Evolutionary conservation across 2,888 invertebrate species (phyloP), one percentile per base, ranked within the genome.

Genomic region (Eilema depressum): DNA sequence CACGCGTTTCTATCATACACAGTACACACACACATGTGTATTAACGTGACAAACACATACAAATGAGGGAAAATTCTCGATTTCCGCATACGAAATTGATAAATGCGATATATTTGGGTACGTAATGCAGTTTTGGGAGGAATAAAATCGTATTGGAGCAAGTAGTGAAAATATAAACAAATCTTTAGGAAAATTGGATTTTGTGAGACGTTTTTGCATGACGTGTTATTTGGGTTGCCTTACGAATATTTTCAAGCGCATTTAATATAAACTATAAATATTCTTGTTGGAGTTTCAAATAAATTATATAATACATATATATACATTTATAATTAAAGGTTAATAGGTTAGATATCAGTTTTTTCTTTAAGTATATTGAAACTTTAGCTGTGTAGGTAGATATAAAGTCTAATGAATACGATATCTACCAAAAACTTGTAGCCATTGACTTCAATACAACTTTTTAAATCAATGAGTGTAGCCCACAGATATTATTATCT

Each of bases 31-130:
- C 75, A 75, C 78, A 80, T 82, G 75, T 74, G 76, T 85, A 84
- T 73, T n/a, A 63, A 62, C 64, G 70, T 62, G n/a, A 30, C 74
- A 73, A 76, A 86, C 85, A 84, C 78, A 75, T 20, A 68, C 74
- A 75, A 70, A 73, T 74, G 66, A 71, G 86, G 89, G 90, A 92
- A 93, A 92, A 92, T 92, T 92, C 88, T 91, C 89, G 88, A 92
- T 92, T 93, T 94, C 93, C 93, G 91, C 86, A 85, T 89, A 79
- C 79, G 65, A 77, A 78, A 71, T 77, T 74, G 63, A 53, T 76
- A 72, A 69, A 73, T 66, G 66, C 66, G 72, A 69, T 69, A 59
- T 73, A 73, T 73, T 73, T 69, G 65, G 57, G 26, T 41, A 60
- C 59, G 66, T 73, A 73, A 73, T 73, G 72, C 72, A 73, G 72